Conservation (phyloP, 2,888 invertebrate species). For the Dryomyza anilis region DNA sequence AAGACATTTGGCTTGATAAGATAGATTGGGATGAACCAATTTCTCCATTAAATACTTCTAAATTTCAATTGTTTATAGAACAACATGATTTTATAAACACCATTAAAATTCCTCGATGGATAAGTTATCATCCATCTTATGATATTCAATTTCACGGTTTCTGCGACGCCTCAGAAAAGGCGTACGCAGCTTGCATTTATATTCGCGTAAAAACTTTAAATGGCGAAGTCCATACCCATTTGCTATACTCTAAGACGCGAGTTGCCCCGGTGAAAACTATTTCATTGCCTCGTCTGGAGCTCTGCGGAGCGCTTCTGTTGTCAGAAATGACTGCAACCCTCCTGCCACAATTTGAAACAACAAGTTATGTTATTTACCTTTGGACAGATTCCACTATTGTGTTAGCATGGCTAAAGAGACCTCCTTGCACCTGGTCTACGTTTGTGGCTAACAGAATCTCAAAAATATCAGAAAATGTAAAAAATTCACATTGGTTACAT, state of each 20-base stretch:
- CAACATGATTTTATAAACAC: neutral
- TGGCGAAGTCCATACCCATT: neutral
- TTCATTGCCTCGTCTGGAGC: neutral
- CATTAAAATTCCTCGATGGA: conserved; percentile 19
- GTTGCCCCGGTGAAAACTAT: neutral
- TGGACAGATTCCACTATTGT: conserved; percentile 29
- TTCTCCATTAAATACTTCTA: neutral
- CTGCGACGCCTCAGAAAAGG: no score
- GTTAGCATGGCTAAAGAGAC: conserved; percentile 26
- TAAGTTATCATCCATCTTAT: neutral
- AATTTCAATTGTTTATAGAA: conserved; percentile 7
- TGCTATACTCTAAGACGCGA: neutral
- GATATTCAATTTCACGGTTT: conserved; percentile 21
- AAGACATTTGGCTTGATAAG: conserved; percentile 27
- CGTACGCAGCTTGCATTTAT: neutral
- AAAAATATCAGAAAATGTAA: neutral
- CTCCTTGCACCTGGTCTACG: conserved; percentile 21
- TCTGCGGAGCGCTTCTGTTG: neutral
- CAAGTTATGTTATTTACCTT: neutral
- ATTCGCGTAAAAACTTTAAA: neutral
- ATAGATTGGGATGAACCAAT: conserved; percentile 24
- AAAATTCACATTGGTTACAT: conserved; percentile 5
- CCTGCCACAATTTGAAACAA: neutral
- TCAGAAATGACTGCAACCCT: neutral
- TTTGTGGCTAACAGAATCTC: conserved; percentile 24